Percentiles rank a stretch among this genome's conserved stretches.
phyloP scores from a whole-genome alignment of 1,140 invertebrate species.

The Heliothis virescens region DNA sequence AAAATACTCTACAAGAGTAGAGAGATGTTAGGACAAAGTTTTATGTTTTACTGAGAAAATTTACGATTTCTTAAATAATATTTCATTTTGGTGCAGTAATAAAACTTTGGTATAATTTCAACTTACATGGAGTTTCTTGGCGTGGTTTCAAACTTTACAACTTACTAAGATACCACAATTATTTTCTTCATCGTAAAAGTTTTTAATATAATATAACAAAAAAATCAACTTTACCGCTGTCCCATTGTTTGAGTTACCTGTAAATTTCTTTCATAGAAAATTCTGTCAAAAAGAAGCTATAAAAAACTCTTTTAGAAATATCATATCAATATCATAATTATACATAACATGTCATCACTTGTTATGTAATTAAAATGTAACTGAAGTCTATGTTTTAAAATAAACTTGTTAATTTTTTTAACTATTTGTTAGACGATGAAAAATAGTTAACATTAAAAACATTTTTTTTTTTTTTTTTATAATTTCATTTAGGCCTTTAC shows the following conservation, averaged over 20 bases:
- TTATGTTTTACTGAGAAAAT: background rate
- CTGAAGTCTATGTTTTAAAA: too few species aligned
- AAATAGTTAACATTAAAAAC: too few species aligned
- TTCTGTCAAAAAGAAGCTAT: background rate
- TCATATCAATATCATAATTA: too few species aligned
- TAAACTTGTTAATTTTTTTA: too few species aligned
- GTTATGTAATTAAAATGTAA: too few species aligned
- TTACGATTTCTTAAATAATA: background rate
- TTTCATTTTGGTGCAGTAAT: background rate
- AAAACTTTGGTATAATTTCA: constrained; percentile 1
- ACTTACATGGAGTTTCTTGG: background rate
- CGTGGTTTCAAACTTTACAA: background rate
- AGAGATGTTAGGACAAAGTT: background rate
- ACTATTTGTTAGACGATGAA: too few species aligned
- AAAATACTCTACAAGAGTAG: too few species aligned
- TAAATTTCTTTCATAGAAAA: background rate
- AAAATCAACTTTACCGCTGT: background rate
- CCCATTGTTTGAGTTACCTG: background rate
- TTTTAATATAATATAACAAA: background rate
- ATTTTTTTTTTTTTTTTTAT: too few species aligned
- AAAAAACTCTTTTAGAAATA: too few species aligned
- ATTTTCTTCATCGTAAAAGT: background rate
- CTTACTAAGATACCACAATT: background rate
- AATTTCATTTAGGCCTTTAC: too few species aligned
- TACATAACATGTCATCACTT: too few species aligned